Evolutionary conservation across 2,888 invertebrate genomes (phyloP).

Genomic region (Drosophila buzzatii): DNA sequence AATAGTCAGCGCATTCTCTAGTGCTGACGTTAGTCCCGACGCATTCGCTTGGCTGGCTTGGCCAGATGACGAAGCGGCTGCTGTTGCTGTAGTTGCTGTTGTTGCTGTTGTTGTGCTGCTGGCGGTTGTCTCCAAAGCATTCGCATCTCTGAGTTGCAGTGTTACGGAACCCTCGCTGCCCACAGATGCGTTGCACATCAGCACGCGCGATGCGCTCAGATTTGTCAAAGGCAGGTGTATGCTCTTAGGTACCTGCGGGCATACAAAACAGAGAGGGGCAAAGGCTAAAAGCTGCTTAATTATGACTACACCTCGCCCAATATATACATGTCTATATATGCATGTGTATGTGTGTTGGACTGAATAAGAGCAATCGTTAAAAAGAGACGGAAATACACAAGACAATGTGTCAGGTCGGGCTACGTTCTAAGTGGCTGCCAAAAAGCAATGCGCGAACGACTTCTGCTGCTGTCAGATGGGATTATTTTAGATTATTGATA

Average conservation of each 20-base stretch:
- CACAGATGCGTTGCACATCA: slow-evolving; percentile 85
- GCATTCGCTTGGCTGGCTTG: slow-evolving; percentile 53
- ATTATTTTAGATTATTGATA: slow-evolving; percentile 76
- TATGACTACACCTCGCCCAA: slow-evolving; percentile 47
- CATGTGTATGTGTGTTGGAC: slow-evolving; percentile 8
- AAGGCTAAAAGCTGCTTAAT: slow-evolving; percentile 42
- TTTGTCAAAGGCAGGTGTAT: slow-evolving; percentile 85
- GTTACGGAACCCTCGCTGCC: slow-evolving; percentile 85
- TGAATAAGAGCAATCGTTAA: neutral
- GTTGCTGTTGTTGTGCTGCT: slow-evolving; percentile 19
- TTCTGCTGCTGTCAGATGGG: slow-evolving; percentile 60
- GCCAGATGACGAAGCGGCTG: slow-evolving; percentile 32
- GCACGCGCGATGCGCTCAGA: slow-evolving; percentile 82
- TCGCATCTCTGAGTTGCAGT: slow-evolving; percentile 85
- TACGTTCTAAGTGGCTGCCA: slow-evolving; percentile 60
- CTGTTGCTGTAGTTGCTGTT: slow-evolving; percentile 23
- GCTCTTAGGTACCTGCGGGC: slow-evolving; percentile 84
- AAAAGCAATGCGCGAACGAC: slow-evolving; percentile 33
- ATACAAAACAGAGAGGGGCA: slow-evolving; percentile 27
- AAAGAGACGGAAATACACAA: neutral
- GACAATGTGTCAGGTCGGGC: slow-evolving; percentile 20
- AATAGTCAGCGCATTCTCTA: slow-evolving; percentile 88
- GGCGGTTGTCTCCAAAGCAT: slow-evolving; percentile 57
- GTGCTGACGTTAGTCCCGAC: slow-evolving; percentile 62
- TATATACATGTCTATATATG: neutral